Percentiles rank a stretch among this genome's conserved stretches.
Evolutionary conservation across 2,888 invertebrate species (phyloP).

Genomic region (Sarcophaga carnaria): DNA sequence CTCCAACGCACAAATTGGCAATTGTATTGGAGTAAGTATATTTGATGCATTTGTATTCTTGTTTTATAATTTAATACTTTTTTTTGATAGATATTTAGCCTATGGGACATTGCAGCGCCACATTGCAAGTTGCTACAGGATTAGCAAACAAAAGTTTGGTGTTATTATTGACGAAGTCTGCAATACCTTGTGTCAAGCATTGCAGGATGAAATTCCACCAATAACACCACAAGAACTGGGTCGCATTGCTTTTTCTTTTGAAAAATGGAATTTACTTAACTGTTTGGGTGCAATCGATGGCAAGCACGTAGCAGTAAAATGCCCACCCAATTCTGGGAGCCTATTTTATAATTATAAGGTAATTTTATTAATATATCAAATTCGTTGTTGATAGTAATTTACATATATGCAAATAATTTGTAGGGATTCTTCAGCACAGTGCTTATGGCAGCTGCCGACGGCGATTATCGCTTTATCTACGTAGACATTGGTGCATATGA

Average conservation of each 20-base stretch:
- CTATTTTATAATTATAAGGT: constrained; percentile 23
- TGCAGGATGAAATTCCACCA: background rate
- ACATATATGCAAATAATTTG: too few relatives aligned
- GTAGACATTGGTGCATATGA: too few relatives aligned
- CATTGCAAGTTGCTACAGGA: background rate
- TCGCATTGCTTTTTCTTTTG: background rate
- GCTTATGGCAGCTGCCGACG: too few relatives aligned
- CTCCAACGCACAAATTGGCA: constrained; percentile 18
- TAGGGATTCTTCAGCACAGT: background rate
- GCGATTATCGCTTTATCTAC: too few relatives aligned
- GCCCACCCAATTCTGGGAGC: constrained; percentile 3
- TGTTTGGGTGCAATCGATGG: background rate
- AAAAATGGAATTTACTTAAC: background rate
- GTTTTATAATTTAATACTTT: too few relatives aligned
- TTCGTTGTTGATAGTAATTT: too few relatives aligned
- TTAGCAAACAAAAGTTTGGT: background rate
- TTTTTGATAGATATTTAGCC: background rate
- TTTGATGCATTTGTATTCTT: background rate
- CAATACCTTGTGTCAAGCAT: too few relatives aligned
- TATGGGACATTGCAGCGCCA: constrained; percentile 6
- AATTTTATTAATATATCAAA: too few relatives aligned
- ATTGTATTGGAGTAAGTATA: constrained; percentile 4
- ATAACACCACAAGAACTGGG: background rate
- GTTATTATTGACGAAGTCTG: background rate
- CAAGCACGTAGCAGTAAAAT: constrained; percentile 4